phyloP scores from a whole-genome alignment of 2,888 invertebrate genomes.

The Bombylius major region DNA sequence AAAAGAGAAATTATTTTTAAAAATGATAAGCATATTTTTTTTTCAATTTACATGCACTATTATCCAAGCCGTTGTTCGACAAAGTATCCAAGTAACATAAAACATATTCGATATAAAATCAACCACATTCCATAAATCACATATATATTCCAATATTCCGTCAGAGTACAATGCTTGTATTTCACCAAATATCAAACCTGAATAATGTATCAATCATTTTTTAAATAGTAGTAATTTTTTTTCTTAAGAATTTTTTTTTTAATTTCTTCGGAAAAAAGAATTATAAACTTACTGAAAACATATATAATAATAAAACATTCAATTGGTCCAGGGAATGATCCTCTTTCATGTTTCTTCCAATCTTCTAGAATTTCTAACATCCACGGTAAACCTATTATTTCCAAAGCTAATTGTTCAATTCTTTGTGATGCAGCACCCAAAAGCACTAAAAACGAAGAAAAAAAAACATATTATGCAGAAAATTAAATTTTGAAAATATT shows the following conservation, averaged over 20 bases:
- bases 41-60: conserved; percentile 59
- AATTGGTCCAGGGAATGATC: conserved; percentile 64
- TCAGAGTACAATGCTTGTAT: conserved; percentile 82
- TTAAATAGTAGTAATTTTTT: too few relatives aligned
- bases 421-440: conserved; percentile 89
- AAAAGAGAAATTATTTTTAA: too few relatives aligned
- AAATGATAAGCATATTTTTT: background rate
- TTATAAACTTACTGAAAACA: conserved; percentile 60
- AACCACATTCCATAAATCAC: conserved; percentile 96
- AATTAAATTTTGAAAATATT: too few relatives aligned
- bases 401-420: conserved; percentile 67
- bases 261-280: too few relatives aligned
- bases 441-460: conserved; percentile 48
- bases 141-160: conserved; percentile 81
- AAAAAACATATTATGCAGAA: conserved; percentile 47
- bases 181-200: conserved; percentile 91
- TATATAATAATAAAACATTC: conserved; percentile 76
- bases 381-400: conserved; percentile 68
- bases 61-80: conserved; percentile 79
- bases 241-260: too few relatives aligned
- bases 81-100: conserved; percentile 84
- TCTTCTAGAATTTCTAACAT: conserved; percentile 58
- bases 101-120: conserved; percentile 95
- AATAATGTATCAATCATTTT: background rate
- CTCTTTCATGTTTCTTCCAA: conserved; percentile 68